These are phyloP conservation scores for Amphimallon solstitiale DNA, from an alignment of 2,888 invertebrate species.

Conservation along the genomic window DNA sequence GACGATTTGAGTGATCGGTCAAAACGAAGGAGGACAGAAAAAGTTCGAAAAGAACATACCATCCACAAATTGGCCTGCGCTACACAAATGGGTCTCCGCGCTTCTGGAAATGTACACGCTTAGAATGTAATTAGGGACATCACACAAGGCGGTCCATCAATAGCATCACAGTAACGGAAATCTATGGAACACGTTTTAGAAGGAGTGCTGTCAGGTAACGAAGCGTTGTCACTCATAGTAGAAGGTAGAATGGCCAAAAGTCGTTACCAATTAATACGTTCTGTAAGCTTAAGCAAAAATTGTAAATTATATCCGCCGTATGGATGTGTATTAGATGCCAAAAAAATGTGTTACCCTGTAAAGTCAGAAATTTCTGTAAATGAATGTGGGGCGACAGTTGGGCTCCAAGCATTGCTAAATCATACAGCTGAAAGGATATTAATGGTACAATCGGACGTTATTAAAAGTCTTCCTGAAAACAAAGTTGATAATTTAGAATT, in stretches of 20 bases:
- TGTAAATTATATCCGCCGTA: slow-evolving; percentile 38
- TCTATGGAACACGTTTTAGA: slow-evolving; percentile 19
- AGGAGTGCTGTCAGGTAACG: neutral
- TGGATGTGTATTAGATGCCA: too few species aligned
- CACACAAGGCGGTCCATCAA: slow-evolving; percentile 39
- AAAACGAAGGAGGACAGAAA: slow-evolving; percentile 40
- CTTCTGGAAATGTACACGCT: slow-evolving; percentile 42
- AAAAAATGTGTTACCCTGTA: slow-evolving; percentile 45
- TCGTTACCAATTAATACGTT: slow-evolving; percentile 25
- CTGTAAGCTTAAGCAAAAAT: slow-evolving; percentile 39
- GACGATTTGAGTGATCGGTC: slow-evolving; percentile 42
- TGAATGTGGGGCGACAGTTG: slow-evolving; percentile 43
- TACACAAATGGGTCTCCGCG: slow-evolving; percentile 45
- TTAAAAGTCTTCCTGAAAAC: slow-evolving; percentile 22
- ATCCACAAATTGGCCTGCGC: slow-evolving; percentile 41
- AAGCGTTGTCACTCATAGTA: slow-evolving; percentile 38
- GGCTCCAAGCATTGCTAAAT: slow-evolving; percentile 45
- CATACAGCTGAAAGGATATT: slow-evolving; percentile 44
- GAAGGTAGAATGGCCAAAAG: slow-evolving; percentile 34
- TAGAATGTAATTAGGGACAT: slow-evolving; percentile 43
- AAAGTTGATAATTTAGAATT: slow-evolving; percentile 39
- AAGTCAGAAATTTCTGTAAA: slow-evolving; percentile 41
- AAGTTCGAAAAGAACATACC: slow-evolving; percentile 35
- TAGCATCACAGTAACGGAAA: slow-evolving; percentile 40
- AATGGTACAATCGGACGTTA: slow-evolving; percentile 29